These are phyloP conservation scores for Catharus fuscescens DNA, from an alignment of 2,113 vertebrate species.

Conservation along the genomic window DNA sequence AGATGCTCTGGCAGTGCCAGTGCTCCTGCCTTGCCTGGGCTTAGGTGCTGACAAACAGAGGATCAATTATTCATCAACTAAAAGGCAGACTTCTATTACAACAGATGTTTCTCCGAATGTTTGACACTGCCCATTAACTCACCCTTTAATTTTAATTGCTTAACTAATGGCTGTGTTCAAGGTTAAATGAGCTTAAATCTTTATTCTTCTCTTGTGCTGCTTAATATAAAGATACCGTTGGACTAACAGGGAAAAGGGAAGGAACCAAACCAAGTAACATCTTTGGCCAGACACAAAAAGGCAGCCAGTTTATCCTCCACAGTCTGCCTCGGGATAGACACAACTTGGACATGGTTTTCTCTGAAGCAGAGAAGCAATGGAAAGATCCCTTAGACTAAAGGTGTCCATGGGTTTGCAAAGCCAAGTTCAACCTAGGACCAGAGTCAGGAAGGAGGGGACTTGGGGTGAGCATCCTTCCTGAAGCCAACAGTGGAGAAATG, in stretches of 20 bases:
- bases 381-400: not conserved
- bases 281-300: not conserved
- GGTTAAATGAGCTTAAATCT: slow-evolving; percentile 70
- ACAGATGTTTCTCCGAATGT: slow-evolving; percentile 73
- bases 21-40: not conserved
- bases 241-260: not conserved
- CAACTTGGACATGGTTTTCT: not conserved
- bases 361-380: not conserved
- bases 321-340: not conserved
- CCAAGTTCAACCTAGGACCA: not conserved
- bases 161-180: slow-evolving; percentile 71
- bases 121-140: slow-evolving; percentile 76
- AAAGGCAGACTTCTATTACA: slow-evolving; percentile 66
- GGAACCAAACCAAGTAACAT: not conserved
- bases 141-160: slow-evolving; percentile 75
- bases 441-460: fast-evolving
- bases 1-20: not conserved
- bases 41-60: slow-evolving; percentile 3
- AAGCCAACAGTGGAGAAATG: not conserved
- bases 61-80: slow-evolving; percentile 74
- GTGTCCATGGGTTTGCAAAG: not conserved
- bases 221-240: not conserved
- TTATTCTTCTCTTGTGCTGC: slow-evolving; percentile 4
- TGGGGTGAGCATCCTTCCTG: not conserved
- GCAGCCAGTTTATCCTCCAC: not conserved